phyloP scores from a whole-genome alignment of 30 jellyfish, hydroid and myxozoan species.

The Turritopsis rubra region DNA sequence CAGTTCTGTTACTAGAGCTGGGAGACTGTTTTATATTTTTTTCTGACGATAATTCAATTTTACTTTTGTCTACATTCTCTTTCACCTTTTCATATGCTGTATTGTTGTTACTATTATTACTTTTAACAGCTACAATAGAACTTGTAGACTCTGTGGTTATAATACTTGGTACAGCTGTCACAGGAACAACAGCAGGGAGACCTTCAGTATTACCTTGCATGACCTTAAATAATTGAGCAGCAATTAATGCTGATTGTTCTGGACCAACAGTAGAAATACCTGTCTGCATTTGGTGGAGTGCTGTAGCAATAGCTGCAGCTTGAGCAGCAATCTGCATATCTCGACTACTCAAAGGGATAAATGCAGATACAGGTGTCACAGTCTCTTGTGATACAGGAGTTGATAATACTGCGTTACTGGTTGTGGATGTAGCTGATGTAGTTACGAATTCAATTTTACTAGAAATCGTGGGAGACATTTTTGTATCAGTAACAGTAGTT shows the following conservation, averaged over 20 bases:
- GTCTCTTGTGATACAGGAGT: neutral
- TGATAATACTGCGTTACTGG: neutral
- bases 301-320: constrained; percentile 44
- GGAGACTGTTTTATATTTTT: neutral
- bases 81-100: constrained; percentile 26
- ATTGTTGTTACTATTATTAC: constrained; percentile 20
- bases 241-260: constrained; percentile 30
- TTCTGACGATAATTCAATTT: constrained; percentile 12
- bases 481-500: neutral
- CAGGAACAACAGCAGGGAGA: neutral
- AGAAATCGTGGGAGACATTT: neutral
- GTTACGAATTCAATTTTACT: neutral
- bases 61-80: constrained; percentile 34
- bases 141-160: neutral
- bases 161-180: constrained; percentile 6
- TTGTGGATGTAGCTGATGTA: neutral
- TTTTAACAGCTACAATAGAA: neutral
- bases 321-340: constrained; percentile 44
- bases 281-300: constrained; percentile 39
- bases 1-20: neutral
- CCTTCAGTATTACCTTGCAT: constrained; percentile 12
- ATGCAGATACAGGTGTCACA: constrained; percentile 6
- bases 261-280: constrained; percentile 18
- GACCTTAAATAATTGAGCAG: constrained; percentile 24
- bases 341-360: constrained; percentile 18